phyloP scores from a whole-genome alignment of 2,797 vertebrate genomes.

The Valencia hispanica region DNA sequence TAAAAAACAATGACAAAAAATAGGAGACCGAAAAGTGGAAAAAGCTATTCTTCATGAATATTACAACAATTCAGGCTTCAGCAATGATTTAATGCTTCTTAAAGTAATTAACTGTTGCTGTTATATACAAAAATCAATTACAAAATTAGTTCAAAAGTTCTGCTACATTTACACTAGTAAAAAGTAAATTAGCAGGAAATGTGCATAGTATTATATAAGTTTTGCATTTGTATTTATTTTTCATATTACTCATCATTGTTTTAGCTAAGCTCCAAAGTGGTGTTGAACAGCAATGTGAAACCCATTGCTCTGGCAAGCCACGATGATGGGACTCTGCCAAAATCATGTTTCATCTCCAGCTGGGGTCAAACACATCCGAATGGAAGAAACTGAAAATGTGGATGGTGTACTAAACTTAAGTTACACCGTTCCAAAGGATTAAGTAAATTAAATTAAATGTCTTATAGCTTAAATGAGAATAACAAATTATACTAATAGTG shows the following conservation, averaged over 20 bases:
- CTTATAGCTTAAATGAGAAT: neutral
- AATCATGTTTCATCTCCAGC: conserved; percentile 47
- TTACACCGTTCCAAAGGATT: conserved; percentile 50
- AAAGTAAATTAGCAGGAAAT: neutral
- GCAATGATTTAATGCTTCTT: conserved; percentile 71
- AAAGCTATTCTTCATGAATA: neutral
- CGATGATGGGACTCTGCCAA: neutral
- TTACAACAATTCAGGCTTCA: rapidly evolving
- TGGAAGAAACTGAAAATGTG: rapidly evolving
- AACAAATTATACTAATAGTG: neutral
- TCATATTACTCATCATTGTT: neutral
- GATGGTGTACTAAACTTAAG: rapidly evolving
- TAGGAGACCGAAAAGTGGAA: neutral
- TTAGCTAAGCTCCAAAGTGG: conserved; percentile 49
- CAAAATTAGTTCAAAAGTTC: no score
- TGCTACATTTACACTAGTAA: neutral
- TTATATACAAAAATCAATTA: neutral
- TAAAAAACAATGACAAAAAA: rapidly evolving
- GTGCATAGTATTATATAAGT: neutral
- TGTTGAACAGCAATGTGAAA: conserved; percentile 8
- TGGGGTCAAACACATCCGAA: conserved; percentile 27
- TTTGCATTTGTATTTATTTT: neutral
- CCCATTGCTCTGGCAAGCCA: conserved; percentile 26
- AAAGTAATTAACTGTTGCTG: conserved; percentile 57
- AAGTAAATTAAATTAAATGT: no score